phyloP scores from a whole-genome alignment of 1,140 invertebrate species.

The Drosophila subobscura region DNA sequence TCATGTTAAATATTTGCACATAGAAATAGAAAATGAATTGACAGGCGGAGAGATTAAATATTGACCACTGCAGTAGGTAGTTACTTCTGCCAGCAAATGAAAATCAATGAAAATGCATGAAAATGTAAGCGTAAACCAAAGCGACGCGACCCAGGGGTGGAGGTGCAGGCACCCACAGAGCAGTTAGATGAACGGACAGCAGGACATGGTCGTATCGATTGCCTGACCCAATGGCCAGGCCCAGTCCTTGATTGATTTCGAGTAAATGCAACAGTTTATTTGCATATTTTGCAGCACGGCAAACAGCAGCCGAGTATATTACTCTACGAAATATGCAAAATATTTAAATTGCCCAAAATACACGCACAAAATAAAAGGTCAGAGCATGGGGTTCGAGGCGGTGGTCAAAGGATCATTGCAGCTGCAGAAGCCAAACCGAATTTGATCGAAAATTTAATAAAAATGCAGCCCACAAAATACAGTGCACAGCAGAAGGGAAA shows the following conservation, averaged over 20 bases:
- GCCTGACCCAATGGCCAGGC: too few species aligned
- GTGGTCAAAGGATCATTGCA: constrained; percentile 3
- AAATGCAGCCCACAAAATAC: constrained; percentile 30
- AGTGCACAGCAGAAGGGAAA: not conserved
- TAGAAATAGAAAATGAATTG: too few species aligned
- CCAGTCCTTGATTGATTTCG: constrained; percentile 50
- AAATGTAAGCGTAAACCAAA: too few species aligned
- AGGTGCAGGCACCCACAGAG: not conserved
- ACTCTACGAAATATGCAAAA: constrained; percentile 37
- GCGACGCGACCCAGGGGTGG: not conserved
- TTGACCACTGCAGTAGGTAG: too few species aligned
- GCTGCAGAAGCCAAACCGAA: constrained; percentile 29
- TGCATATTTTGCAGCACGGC: constrained; percentile 37
- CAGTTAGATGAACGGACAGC: too few species aligned
- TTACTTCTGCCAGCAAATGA: too few species aligned
- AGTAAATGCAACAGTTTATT: constrained; percentile 37
- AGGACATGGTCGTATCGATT: too few species aligned
- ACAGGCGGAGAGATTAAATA: too few species aligned
- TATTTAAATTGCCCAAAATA: constrained; percentile 49
- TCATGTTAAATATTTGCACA: too few species aligned
- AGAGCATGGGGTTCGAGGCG: not conserved
- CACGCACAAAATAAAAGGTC: constrained; percentile 24
- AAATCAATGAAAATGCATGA: too few species aligned
- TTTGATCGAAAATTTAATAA: constrained; percentile 61
- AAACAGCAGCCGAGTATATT: constrained; percentile 45